Base-by-base conservation (phyloP, 1,140 invertebrate species). In the Cephus cinctus region DNA sequence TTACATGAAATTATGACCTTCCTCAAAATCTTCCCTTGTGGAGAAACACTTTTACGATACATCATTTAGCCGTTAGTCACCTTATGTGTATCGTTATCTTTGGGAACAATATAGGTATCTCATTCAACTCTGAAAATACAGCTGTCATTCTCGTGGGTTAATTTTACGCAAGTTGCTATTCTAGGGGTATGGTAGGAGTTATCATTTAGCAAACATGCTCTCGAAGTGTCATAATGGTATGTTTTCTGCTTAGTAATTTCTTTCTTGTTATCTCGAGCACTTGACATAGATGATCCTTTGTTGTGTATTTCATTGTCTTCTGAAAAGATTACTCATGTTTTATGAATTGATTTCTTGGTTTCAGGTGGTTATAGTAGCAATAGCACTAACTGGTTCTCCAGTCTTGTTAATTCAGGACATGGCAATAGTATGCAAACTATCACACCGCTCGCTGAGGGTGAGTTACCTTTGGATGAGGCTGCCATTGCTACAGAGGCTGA, bases 401-500 rank as follows among this genome's bases (percentile, higher is more conserved):
- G 61, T 23, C 38, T 74, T 32, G 52, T 68, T 39, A 31, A 63
- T 4, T 56, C 64, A 6, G 65, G 67, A 3, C 67, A 65, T 60
- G 61, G 70, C 11, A 54, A 64, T 2, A 56, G 43, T 15, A 59
- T 68, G 18, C 65, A 64, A 32, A 54, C 59, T 47, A 50, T 65
- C 36, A 51, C 64, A 25, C 43, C 57, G 36, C 54, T 50, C 8
- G 35, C 59, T 2, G 64, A 69, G 12, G 53, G 56, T 20, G 65
- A 59, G 46, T 35, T 61, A 31, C 41, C 56, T 16, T 43, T 69
- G 35, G 65, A 74, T 39, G 75, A 79, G 41, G 57, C 69, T 9
- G 61, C 51, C 15, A 62, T 58, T n/a, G 43, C 50, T 5, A 59
- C 67, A 3, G 83, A 86, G 56, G 76, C 81, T 47, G 84, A 83